Evolutionary conservation across 1,140 invertebrate genomes (phyloP).

Genomic region (Apis dorsata): DNA sequence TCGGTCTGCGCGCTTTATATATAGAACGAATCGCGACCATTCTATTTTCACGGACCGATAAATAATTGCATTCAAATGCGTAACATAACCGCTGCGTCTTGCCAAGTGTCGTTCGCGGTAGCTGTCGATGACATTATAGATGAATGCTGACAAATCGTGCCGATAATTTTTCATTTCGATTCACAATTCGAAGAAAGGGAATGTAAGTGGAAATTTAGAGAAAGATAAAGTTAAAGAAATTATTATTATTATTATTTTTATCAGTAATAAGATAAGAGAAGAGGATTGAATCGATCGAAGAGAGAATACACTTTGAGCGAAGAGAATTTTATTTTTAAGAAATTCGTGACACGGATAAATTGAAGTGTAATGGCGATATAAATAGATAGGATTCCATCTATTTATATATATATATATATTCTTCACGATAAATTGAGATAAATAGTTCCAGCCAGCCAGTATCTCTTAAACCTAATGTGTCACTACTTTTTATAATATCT

Average conservation of each 20-base stretch:
- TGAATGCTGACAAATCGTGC: background rate
- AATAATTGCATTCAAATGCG: slow-evolving; percentile 44
- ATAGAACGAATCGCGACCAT: slow-evolving; percentile 30
- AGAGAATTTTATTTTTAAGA: background rate
- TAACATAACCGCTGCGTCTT: slow-evolving; percentile 18
- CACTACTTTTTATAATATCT: no score
- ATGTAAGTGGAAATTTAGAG: background rate
- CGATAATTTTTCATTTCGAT: no score
- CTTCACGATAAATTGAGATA: background rate
- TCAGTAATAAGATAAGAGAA: no score
- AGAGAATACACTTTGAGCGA: background rate
- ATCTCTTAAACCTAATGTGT: no score
- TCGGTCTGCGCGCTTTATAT: slow-evolving; percentile 28
- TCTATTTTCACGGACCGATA: slow-evolving; percentile 45
- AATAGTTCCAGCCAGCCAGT: background rate
- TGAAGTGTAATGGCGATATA: background rate
- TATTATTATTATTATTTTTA: no score
- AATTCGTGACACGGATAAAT: background rate
- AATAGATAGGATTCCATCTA: background rate
- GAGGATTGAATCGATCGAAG: no score
- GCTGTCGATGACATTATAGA: slow-evolving; percentile 5
- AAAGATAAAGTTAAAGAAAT: background rate
- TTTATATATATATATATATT: background rate
- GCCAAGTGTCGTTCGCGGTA: slow-evolving; percentile 4
- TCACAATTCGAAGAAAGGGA: background rate